Evolutionary conservation across 2,888 invertebrate genomes (phyloP), one percentile per base, ranked within the genome.

Genomic region (Ryuthela nishihirai): DNA sequence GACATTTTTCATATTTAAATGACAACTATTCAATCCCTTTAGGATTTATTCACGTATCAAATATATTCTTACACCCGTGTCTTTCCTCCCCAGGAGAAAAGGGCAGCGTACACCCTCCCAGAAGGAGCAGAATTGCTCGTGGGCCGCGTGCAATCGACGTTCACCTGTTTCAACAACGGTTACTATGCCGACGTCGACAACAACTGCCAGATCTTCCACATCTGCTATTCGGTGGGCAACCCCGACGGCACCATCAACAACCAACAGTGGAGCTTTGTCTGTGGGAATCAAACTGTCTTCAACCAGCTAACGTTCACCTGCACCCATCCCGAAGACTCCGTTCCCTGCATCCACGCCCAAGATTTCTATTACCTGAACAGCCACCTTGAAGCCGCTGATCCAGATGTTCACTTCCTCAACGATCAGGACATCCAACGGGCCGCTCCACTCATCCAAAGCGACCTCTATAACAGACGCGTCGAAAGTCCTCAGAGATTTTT

Each of bases 111-210:
- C 26, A 18, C 35, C 12, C 42, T 62, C 4, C 62, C 62, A 10
- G 56, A 62, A 25, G 62, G 62, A 10, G 62, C 62, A 7, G 76
- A 77, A 34, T 49, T 67, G 20, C 62, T 70, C 5, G 63, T 70
- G 15, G 65, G 68, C 15, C 71, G 69, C 35, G 67, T 70, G 32
- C 67, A 64, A 32, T 62, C 64, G n/a, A 70, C 70, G 24, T 67
- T 72, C 59, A 68, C 68, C 21, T 69, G 67, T 24, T 68, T 70
- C 15, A 67, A 67, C 9, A 64, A 63, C 34, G 67, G 67, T 2
- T 67, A 67, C 43, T 67, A 65, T 38, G 67, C 65, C 6, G 67
- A 67, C 36, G 50, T 55, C 3, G 65, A 64, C 46, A 65, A 64
- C 45, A 55, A 61, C 46, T 66, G 66, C 39, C 54, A 63, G 17